Evolutionary conservation across 2,888 invertebrate species (phyloP).

Genomic region (Drosophila testacea): DNA sequence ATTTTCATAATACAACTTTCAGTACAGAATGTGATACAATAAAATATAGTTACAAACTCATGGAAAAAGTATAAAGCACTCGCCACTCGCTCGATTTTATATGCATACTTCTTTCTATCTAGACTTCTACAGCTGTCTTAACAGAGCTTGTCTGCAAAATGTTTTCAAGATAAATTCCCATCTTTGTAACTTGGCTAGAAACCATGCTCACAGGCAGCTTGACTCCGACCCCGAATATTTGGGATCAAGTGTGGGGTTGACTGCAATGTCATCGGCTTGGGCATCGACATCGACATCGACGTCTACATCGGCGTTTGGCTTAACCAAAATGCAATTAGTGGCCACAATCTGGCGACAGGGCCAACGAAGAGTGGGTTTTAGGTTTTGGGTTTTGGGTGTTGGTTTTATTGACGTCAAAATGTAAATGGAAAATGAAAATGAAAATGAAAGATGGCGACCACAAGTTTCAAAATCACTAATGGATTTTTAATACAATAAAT

Average conservation of each 20-base stretch:
- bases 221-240: neutral
- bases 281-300: constrained; percentile 1
- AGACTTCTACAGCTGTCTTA: neutral
- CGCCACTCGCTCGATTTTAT: neutral
- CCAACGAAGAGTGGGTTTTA: constrained; percentile 4
- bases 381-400: neutral
- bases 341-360: constrained; percentile 64
- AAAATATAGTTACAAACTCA: too few species aligned
- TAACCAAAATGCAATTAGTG: constrained; percentile 79
- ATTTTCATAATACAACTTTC: neutral
- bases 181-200: constrained; percentile 4
- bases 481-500: constrained; percentile 81
- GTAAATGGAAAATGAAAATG: constrained; percentile 72
- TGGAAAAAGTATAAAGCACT: neutral
- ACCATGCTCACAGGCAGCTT: neutral
- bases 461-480: constrained; percentile 81
- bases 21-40: too few species aligned
- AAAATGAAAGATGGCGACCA: constrained; percentile 80
- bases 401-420: constrained; percentile 78
- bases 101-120: neutral
- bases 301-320: constrained; percentile 32
- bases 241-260: neutral
- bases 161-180: neutral
- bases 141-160: neutral
- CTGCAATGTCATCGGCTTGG: constrained; percentile 10